These are phyloP conservation scores for Polyommatus icarus DNA, from an alignment of 2,888 invertebrate genomes.

Conservation along the genomic window DNA sequence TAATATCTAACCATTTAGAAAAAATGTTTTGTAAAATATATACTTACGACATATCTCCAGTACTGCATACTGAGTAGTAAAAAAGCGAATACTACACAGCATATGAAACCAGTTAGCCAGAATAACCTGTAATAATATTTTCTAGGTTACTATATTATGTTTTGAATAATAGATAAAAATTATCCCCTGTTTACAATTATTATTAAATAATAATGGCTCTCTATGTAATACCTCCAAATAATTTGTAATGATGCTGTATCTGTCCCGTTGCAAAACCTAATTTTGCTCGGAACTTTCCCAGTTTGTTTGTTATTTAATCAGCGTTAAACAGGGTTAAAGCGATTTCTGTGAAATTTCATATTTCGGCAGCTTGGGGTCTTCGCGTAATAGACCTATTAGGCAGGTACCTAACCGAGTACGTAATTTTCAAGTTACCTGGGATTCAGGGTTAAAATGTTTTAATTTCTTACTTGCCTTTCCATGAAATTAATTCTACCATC, in stretches of 20 bases:
- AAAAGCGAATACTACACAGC: slow-evolving; percentile 51
- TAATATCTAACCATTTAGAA: too few species aligned
- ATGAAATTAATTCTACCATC: slow-evolving; percentile 60
- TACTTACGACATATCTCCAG: slow-evolving; percentile 59
- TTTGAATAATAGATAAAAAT: too few species aligned
- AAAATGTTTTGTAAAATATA: too few species aligned
- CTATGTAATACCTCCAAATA: not conserved
- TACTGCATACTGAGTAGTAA: slow-evolving; percentile 58
- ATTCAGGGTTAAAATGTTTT: not conserved
- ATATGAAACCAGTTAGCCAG: slow-evolving; percentile 57
- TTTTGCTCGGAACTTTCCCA: not conserved
- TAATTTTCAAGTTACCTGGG: not conserved
- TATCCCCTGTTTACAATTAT: not conserved
- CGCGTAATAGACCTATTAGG: slow-evolving; percentile 6
- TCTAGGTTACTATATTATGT: not conserved
- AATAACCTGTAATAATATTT: slow-evolving; percentile 55
- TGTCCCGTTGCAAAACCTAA: not conserved
- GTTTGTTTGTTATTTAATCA: slow-evolving; percentile 20
- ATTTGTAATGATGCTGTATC: not conserved
- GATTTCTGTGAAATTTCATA: slow-evolving; percentile 14
- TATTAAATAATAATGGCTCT: not conserved
- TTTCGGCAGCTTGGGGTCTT: not conserved
- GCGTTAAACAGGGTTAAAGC: slow-evolving; percentile 16
- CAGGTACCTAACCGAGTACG: not conserved
- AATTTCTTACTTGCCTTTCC: slow-evolving; percentile 54